Conservation (phyloP, 1,140 invertebrate species). For the Drosophila ercepeae region DNA sequence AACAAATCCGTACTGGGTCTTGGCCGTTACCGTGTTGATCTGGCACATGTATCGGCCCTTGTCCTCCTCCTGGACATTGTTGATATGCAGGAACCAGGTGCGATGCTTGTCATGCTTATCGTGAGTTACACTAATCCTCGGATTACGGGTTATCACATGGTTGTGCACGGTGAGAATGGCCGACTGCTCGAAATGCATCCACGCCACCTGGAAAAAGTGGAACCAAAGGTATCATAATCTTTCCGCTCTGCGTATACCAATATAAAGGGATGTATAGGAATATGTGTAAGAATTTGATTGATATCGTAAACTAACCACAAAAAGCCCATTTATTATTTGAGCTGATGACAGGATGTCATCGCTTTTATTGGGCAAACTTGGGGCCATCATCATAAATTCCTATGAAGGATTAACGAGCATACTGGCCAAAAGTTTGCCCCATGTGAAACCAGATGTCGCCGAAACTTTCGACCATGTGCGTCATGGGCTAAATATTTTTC, state of each 20-base stretch:
- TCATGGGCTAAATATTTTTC: conserved; percentile 31
- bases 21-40: conserved; percentile 96
- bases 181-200: conserved; percentile 97
- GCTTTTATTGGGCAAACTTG: conserved; percentile 65
- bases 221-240: neutral
- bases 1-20: conserved; percentile 95
- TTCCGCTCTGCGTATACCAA: neutral
- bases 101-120: conserved; percentile 90
- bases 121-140: conserved; percentile 94
- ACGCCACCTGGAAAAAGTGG: conserved; percentile 90
- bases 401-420: conserved; percentile 73
- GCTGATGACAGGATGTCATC: conserved; percentile 60
- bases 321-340: conserved; percentile 47
- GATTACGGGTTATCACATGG: conserved; percentile 96
- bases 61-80: conserved; percentile 95
- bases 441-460: conserved; percentile 52
- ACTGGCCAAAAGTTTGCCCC: conserved; percentile 56
- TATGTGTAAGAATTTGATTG: neutral
- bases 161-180: conserved; percentile 96
- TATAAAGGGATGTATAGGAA: neutral
- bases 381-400: conserved; percentile 73
- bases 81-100: conserved; percentile 96
- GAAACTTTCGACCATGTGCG: conserved; percentile 46
- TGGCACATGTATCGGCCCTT: conserved; percentile 97
- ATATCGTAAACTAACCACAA: conserved; percentile 17